Conservation (phyloP, 2,888 invertebrate species). For the Fragum sueziense region DNA sequence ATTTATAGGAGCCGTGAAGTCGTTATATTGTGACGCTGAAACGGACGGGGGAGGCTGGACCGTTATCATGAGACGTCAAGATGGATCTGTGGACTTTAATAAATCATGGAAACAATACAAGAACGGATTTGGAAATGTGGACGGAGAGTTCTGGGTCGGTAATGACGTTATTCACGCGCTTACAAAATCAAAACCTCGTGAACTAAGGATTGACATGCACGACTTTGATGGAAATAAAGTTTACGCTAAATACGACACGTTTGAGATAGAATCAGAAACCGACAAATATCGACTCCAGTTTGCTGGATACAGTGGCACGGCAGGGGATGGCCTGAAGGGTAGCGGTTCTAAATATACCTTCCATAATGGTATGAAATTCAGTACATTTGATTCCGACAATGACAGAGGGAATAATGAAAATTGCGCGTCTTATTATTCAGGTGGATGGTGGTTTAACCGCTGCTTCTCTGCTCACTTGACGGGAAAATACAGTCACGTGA, state of each 20-base stretch:
- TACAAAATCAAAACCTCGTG: neutral
- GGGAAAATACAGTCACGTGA: neutral
- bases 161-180: neutral
- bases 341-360: neutral
- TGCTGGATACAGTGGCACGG: neutral
- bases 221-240: neutral
- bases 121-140: neutral
- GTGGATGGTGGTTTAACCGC: neutral
- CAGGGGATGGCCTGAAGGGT: neutral
- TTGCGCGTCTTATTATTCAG: neutral
- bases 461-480: neutral
- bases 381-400: neutral
- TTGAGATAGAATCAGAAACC: neutral
- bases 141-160: conserved; percentile 2
- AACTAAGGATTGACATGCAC: conserved; percentile 2
- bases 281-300: neutral
- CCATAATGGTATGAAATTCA: neutral
- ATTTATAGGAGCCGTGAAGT: neutral
- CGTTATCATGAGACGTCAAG: neutral
- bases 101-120: neutral
- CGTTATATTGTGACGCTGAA: neutral
- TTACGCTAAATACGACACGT: neutral
- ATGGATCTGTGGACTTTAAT: neutral
- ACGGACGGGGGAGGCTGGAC: neutral
- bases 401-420: neutral